Evolutionary conservation across 2,797 vertebrate genomes (phyloP), one percentile per base, ranked within the genome.

Genomic region (Mustela erminea): DNA sequence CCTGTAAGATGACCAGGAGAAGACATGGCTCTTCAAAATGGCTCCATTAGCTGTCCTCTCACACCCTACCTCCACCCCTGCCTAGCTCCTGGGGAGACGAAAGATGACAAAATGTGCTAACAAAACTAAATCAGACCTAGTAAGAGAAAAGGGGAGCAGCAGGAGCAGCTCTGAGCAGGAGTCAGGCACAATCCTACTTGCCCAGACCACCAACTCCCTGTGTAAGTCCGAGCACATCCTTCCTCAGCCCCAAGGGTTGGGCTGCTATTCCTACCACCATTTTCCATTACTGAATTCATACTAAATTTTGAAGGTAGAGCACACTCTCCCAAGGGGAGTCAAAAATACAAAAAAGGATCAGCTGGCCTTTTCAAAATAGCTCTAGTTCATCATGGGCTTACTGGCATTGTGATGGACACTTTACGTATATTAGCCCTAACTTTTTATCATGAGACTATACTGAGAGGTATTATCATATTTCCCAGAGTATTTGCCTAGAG

Each of bases 21-120:
- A 49, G 32, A 46, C 1, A 27, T n/a, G 62, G 38, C 43, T 93
- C 72, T 92, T 80, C 86, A 32, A 96, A 95, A 82, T 15, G 58
- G 25, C 1, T 72, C 72, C 25, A 58, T 43, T 46, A 78, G 23
- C 62, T 82, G 15, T 68, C 29, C 32, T 49, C 29, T 21, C 13
- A 9, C 25, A 20, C 62, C 68, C 32, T 56, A 27, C 32, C 23
- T 54, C 64, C 27, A 83, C 68, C 0, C 2, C 70, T 2, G 27
- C 18, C 35, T 49, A 62, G 46, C 29, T 93, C 54, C 54, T 66
- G 2, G 25, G 54, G 91, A 92, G 56, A 70, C 1, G n/a, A 62
- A 86, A 64, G 49, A 82, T 88, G n/a, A n/a, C 35, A 49, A 78
- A 58, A 32, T 13, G 6, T 38, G 64, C 8, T 89, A 81, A 17